Evolutionary conservation across 2,113 vertebrate species (phyloP).

Genomic region (Felis chaus): DNA sequence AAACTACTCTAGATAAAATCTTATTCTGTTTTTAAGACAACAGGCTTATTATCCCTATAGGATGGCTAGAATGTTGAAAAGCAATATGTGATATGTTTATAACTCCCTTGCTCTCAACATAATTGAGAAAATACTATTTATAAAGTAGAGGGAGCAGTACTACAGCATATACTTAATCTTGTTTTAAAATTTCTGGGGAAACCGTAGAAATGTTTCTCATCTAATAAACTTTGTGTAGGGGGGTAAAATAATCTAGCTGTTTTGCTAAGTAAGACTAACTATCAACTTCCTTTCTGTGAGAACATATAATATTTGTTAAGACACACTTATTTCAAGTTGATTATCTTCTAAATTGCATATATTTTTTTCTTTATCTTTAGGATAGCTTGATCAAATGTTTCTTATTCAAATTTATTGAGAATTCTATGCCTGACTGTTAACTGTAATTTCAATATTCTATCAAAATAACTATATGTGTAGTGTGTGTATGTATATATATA

Average conservation of each 20-base stretch:
- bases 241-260: neutral
- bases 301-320: neutral
- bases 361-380: neutral
- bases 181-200: neutral
- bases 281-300: neutral
- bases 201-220: neutral
- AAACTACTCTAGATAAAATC: constrained; percentile 3
- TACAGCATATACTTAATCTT: neutral
- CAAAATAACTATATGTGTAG: neutral
- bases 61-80: neutral
- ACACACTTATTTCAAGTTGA: neutral
- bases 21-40: neutral
- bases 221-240: neutral
- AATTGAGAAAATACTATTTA: neutral
- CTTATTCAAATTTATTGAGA: neutral
- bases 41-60: neutral
- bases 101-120: neutral
- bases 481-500: neutral
- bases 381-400: neutral
- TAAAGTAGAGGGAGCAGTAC: neutral
- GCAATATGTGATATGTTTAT: neutral
- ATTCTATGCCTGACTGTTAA: neutral
- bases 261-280: neutral
- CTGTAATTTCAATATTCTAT: neutral
- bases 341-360: neutral